Base-by-base conservation (phyloP, 2,113 vertebrate species). In the Podilymbus podiceps region DNA sequence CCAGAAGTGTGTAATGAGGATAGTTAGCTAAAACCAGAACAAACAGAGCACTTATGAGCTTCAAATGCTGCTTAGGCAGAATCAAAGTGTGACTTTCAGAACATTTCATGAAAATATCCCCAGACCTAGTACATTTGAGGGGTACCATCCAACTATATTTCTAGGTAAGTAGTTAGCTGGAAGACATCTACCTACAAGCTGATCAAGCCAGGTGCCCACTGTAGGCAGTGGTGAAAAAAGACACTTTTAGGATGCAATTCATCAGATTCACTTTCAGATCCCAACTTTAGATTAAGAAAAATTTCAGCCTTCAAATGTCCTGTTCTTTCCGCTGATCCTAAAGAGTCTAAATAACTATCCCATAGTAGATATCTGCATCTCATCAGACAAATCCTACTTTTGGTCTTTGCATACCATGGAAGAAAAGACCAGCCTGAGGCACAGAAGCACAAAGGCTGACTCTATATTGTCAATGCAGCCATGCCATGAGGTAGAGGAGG, bases 361-460 rank as follows among this genome's bases (percentile, higher is more conserved):
- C 16, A 8, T 15, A 30, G 21, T 4, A 58, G n/a, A 6, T 11
- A 40, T 22, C 20, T 44, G 15, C 25, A 44, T 17, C 14, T 49
- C 22, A 35, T 46, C 35, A 38, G 17, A 50, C 0, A 4, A 50
- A 64, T 52, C 20, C 6, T 30, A 16, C 18, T 8, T 55, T 50
- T 38, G 6, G 30, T 50, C 2, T 1, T 23, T 46, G 31, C 8
- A 42, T 23, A 15, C 3, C 0, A 1, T 13, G 3, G 55, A 59
- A 66, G 25, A 50, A 53, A 85, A 58, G 25, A 24, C 5, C 15
- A 55, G 24, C 2, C 6, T 42, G 42, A 42, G 59, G 24, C n/a
- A 49, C 3, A 44, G 24, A 74, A 47, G 5, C 60, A 69, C 42
- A 19, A 84, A 35, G 47, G 8, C 9, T 35, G n/a, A 24, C 11